Evolutionary conservation across 2,113 vertebrate genomes (phyloP), one percentile per base, ranked within the genome.

Genomic region (Cyrtonyx montezumae): DNA sequence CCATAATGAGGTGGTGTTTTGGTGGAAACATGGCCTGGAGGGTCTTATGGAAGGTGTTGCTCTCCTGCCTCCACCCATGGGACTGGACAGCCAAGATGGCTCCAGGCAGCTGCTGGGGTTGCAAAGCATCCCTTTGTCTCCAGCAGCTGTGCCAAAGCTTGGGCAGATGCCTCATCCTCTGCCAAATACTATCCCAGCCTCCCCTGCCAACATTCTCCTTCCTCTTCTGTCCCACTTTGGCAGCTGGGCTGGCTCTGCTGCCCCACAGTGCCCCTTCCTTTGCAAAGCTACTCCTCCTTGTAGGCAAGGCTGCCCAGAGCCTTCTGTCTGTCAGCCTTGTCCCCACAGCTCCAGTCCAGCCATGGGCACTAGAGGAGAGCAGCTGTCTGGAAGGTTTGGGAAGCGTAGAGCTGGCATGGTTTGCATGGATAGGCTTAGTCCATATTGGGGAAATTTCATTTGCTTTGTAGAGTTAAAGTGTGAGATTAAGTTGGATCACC

Each of bases 381-480:
- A 14, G 13, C 1, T 3, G 8, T 30, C 55, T 2, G 16, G 22
- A 22, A n/a, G 32, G 13, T 1, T 59, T 23, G 43, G 65, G 26
- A 3, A 2, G 11, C 2, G 36, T 6, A 12, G 40, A 0, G 0
- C 28, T 53, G 46, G 22, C 36, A 36, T 42, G 19, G 23, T 25
- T 43, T 65, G 51, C 42, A 26, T 30, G 69, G 26, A n/a, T 11
- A 5, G 77, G 45, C 8, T 69, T 5, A 81, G 63, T 34, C 25
- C 8, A 0, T 16, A 36, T 22, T 8, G 28, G 49, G 63, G 28
- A 73, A 79, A 94, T 22, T 34, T 36, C n/a, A 1, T 1, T 2
- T 34, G 22, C 15, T 70, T 75, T 40, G 1, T 0, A 4, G 62
- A 78, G 62, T 25, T 12, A 6, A 40, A 45, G 37, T 17, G 43